These are phyloP conservation scores for Paralichthys olivaceus DNA, from an alignment of 2,113 vertebrate species.

Conservation along the genomic window DNA sequence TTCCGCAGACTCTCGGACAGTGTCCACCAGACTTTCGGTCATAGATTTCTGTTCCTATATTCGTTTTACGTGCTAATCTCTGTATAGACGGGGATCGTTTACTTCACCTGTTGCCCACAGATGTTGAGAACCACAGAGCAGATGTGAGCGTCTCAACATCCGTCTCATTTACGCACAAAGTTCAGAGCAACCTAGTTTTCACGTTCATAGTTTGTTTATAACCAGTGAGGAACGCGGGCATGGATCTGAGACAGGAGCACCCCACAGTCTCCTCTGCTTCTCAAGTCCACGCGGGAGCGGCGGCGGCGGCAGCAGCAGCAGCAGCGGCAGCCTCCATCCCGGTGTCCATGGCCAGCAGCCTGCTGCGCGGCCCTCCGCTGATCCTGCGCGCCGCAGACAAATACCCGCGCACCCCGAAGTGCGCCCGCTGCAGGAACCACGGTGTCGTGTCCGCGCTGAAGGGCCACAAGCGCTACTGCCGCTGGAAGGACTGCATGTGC, in stretches of 20 bases:
- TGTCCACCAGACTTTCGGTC: conserved; percentile 11
- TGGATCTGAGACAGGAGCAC: conserved; percentile 93
- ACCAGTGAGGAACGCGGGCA: conserved; percentile 54
- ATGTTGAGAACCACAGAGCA: conserved; percentile 43
- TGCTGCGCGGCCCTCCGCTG: conserved; percentile 90
- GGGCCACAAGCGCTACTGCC: conserved; percentile 99
- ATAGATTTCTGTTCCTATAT: not conserved
- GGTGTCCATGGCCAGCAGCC: conserved; percentile 90
- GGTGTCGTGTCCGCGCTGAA: conserved; percentile 97
- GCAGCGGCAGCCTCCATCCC: conserved; percentile 85
- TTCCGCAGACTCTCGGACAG: conserved; percentile 5
- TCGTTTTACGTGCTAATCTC: too few species aligned
- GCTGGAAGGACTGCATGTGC: conserved; percentile 99
- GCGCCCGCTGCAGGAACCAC: conserved; percentile 97
- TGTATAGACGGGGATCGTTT: not conserved
- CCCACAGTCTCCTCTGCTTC: conserved; percentile 85
- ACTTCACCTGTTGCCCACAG: conserved; percentile 46
- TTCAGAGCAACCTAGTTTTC: not conserved
- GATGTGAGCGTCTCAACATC: conserved; percentile 45
- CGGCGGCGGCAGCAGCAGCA: conserved; percentile 69
- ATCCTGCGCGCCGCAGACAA: conserved; percentile 94
- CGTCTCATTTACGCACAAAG: not conserved
- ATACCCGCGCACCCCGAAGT: conserved; percentile 97
- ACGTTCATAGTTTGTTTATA: not conserved
- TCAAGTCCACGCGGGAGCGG: conserved; percentile 81